Evolutionary conservation across 2,113 vertebrate species (phyloP).

Genomic region (Arizona elegans): DNA sequence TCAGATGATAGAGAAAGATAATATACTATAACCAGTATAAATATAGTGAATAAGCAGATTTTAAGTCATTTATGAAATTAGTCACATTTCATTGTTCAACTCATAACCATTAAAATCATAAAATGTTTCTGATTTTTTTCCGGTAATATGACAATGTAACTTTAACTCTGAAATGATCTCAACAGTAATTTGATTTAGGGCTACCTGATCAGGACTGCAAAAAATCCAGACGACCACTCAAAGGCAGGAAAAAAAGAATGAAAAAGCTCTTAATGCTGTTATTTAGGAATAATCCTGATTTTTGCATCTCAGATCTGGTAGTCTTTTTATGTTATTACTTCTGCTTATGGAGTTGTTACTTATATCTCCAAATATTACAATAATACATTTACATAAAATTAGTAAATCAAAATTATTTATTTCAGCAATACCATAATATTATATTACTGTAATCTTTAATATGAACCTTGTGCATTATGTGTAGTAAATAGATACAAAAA

Average conservation of each 20-base stretch:
- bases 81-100: neutral
- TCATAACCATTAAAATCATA: neutral
- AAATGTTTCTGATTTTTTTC: neutral
- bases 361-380: neutral
- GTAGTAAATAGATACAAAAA: neutral
- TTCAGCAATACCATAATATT: neutral
- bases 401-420: neutral
- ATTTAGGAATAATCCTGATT: neutral
- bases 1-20: neutral
- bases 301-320: neutral
- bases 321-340: neutral
- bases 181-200: neutral
- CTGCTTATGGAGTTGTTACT: neutral
- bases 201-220: neutral
- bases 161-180: neutral
- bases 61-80: neutral
- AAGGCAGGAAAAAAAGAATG: neutral
- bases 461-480: neutral
- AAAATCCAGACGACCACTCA: neutral
- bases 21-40: neutral
- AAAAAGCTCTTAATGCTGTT: neutral
- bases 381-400: neutral
- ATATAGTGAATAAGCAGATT: neutral
- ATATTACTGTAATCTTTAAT: neutral
- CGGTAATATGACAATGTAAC: neutral